Base-by-base conservation (phyloP, 1,140 invertebrate species). In the Drosophila oshimai region DNA sequence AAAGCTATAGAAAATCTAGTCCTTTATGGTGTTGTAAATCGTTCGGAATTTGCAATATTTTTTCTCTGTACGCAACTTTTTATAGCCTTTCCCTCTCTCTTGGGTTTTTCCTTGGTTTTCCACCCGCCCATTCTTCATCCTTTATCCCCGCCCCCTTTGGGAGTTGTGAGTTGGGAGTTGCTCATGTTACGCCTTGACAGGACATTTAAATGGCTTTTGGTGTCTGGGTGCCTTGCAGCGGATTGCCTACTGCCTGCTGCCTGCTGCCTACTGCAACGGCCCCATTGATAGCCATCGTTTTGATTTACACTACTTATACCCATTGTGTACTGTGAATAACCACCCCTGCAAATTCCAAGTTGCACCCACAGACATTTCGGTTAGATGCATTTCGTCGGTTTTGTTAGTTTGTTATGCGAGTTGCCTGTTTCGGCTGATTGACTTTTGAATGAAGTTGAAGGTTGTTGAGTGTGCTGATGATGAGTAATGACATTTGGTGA, bases 381-480 rank as follows among this genome's bases (percentile, higher is more conserved):
- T 62, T 64, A 47, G 41, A 36, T 29, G 33, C 46, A 50, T 46
- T 45, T 44, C 58, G 49, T 64, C 33, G 57, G 37, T 51, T 77
- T 67, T 62, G 44, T 67, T 67, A 39, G 53, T 65, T 65, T 62
- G 55, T 58, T 62, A 47, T 53, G 53, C 24, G 60, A 67, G 42
- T 65, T 47, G 64, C 44, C 53, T n/a, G n/a, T 53, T 58, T 80
- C 10, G 61, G 41, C 68, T 49, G 61, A 42, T 74, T 51, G 51
- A 51, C 29, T 73, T 54, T 47, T 60, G 68, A 67, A 81, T 81
- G 67, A 45, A 77, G 67, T 47, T 57, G 64, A 47, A 41, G 51
- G 20, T 57, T 67, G 39, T 68, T 68, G 60, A n/a, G n/a, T 71
- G 67, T 60, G 33, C 41, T 57, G 34, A 42, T 58, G 68, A 51